Conservation (phyloP, 2,888 invertebrate species). For the Amaurobius ferox region DNA sequence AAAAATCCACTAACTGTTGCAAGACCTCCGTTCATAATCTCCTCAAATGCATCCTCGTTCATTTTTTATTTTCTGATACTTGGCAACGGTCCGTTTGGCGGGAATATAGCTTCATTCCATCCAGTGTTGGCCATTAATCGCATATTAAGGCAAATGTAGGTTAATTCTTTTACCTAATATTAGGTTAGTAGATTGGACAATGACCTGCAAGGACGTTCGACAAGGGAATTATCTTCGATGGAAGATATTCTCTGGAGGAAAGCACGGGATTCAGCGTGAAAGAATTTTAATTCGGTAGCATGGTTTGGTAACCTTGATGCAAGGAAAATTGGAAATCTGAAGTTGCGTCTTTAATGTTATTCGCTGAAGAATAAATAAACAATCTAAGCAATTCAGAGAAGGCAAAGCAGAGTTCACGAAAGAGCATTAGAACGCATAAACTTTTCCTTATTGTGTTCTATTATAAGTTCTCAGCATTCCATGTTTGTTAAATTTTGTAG, state of each 20-base stretch:
- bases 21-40: not conserved
- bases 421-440: no score
- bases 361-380: no score
- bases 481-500: no score
- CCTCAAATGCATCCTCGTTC: conserved; percentile 17
- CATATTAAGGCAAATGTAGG: conserved; percentile 63
- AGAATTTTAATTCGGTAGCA: conserved; percentile 16
- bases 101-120: conserved; percentile 40
- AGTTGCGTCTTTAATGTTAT: not conserved
- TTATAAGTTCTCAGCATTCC: no score
- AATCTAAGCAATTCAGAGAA: not conserved
- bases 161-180: conserved; percentile 64
- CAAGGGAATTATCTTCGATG: not conserved
- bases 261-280: not conserved
- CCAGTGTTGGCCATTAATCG: conserved; percentile 39
- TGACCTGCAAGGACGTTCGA: conserved; percentile 45
- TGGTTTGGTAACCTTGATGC: conserved; percentile 3
- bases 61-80: conserved; percentile 13
- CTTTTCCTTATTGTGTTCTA: no score
- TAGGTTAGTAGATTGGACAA: conserved; percentile 70
- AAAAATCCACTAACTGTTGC: not conserved
- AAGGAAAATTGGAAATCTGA: not conserved
- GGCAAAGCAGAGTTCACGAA: not conserved
- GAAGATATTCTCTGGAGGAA: not conserved
- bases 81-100: conserved; percentile 48